Evolutionary conservation across 1,140 invertebrate species (phyloP), one percentile per base, ranked within the genome.

Genomic region (Dufourea novaeangliae): DNA sequence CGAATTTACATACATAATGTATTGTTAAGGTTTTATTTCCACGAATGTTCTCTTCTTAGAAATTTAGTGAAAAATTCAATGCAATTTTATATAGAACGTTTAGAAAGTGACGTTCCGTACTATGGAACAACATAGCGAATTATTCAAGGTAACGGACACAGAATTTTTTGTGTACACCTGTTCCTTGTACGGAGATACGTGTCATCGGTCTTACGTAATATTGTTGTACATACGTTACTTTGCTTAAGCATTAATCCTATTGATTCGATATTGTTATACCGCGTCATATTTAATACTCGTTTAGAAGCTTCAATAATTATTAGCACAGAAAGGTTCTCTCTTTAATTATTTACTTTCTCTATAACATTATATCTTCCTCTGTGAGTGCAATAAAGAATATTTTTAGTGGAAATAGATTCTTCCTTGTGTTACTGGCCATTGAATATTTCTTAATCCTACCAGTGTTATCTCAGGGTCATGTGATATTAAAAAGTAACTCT

Each of bases 401-500:
- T 27, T 7, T 54, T 12, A 4, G 10, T 17, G 32, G 34, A n/a
- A 62, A 46, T 32, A 52, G 50, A 14, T 7, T 46, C 3, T 57
- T 41, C 8, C 12, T 57, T 32, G 25, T 39, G 20, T 12, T 57
- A 12, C 17, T 32, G 34, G 7, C 20, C 29, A 20, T 32, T 44
- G 22, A 44, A 27, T 75, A 22, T 52, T 75, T 78, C 67, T 82
- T 82, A 68, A 80, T 70, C 44, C 25, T 70, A 25, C 76, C 71
- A 74, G 70, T 85, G 80, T 89, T 89, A 90, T 90, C 88, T 86
- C 67, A 84, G 83, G 88, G 88, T 90, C 89, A 89, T 62, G 71
- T 57, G 73, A 76, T 80, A 78, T 70, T 78, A 82, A 71, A 59
- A 78, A 62, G 44, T 80, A 80, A 76, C 50, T 73, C 37, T 50